Evolutionary conservation across 2,888 invertebrate genomes (phyloP), one percentile per base, ranked within the genome.

Genomic region (Phalera bucephala): DNA sequence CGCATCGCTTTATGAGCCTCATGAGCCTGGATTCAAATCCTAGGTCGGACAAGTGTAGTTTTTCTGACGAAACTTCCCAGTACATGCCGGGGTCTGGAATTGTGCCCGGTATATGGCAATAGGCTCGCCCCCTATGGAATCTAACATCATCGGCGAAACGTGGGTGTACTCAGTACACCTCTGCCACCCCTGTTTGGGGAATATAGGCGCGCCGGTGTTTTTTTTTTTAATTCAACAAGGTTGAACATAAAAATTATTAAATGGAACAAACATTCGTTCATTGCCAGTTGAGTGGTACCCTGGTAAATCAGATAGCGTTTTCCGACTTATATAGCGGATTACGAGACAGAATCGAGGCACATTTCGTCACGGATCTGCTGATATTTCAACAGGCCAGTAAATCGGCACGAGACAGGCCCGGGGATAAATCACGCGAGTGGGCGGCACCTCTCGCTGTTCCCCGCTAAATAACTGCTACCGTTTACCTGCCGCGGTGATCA

Each of bases 401-500:
- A 82, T 80, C 76, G 68, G 61, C 51, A 37, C 49, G 52, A 52
- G 57, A 59, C 62, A 62, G 52, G 50, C 60, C 43, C 59, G 71
- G 72, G 78, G 80, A 85, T 87, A 88, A 88, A 86, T 87, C 85
- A 85, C 80, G 59, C 40, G 46, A 64, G 86, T 85, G 86, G 86
- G 87, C 80, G 85, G 74, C 66, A 55, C 57, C 73, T 69, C 64
- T 73, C 64, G 72, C 65, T 65, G 65, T 66, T 65, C 68, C 27
- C 68, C 54, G 77, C 77, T 78, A 73, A 79, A 78, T 80, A 80
- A 80, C 84, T 70, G 88, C 88, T 88, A 88, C 88, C 84, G 88
- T 87, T 87, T 85, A 80, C 86, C 73, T 82, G 80, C 77, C 75
- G 65, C 75, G n/a, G n/a, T 74, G 86, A 86, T 85, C 86, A 83